phyloP scores from a whole-genome alignment of 2,113 vertebrate genomes.

The Datnioides undecimradiatus region DNA sequence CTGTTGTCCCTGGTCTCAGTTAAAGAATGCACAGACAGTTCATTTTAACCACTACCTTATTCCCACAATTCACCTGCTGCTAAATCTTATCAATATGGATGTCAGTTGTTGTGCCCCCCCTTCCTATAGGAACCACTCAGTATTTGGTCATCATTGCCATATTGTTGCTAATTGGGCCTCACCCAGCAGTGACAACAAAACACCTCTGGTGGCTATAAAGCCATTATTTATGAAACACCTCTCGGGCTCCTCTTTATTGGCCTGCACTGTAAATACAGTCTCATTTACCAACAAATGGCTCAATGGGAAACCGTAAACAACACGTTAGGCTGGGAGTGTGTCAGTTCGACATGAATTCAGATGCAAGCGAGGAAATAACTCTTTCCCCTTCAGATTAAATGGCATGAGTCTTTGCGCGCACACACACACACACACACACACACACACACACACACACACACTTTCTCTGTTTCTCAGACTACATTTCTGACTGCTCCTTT shows the following conservation, averaged over 20 bases:
- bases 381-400: background rate
- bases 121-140: background rate
- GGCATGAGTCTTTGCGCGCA: no score
- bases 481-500: background rate
- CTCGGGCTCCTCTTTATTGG: constrained; percentile 61
- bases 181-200: constrained; percentile 68
- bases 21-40: background rate
- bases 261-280: constrained; percentile 67
- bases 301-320: constrained; percentile 41
- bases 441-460: background rate
- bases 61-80: background rate
- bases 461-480: background rate
- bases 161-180: constrained; percentile 69
- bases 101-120: background rate
- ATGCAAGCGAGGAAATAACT: background rate
- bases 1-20: background rate
- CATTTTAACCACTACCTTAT: no score
- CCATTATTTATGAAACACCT: constrained; percentile 72
- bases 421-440: background rate
- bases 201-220: constrained; percentile 75
- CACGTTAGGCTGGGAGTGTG: constrained; percentile 4
- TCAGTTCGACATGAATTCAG: background rate
- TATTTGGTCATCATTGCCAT: constrained; percentile 62
- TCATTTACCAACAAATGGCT: constrained; percentile 60
- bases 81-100: background rate